phyloP scores from a whole-genome alignment of 2,797 vertebrate genomes.

The Molothrus aeneus region DNA sequence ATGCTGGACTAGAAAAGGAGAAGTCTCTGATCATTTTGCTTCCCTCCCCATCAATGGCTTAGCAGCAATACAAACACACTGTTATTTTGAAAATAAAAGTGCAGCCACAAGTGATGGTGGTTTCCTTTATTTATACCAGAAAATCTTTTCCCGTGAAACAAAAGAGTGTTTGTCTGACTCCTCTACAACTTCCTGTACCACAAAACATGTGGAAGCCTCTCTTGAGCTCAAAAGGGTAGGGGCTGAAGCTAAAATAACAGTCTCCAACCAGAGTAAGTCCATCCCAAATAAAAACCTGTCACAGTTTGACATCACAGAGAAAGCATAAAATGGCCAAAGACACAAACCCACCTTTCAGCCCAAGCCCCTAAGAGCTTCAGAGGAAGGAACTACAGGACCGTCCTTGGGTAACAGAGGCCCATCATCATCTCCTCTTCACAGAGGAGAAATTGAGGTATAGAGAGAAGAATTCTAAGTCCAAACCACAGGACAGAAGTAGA shows the following conservation, averaged over 20 bases:
- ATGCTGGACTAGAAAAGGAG: background rate
- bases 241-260: conserved; percentile 35
- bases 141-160: conserved; percentile 67
- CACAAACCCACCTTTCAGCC: background rate
- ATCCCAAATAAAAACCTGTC: conserved; percentile 2
- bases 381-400: background rate
- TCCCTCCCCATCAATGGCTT: background rate
- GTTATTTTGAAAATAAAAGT: conserved; percentile 61
- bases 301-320: background rate
- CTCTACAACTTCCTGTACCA: conserved; percentile 55
- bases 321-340: background rate
- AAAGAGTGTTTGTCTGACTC: conserved; percentile 73
- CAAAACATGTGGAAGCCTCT: conserved; percentile 38
- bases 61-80: conserved; percentile 25
- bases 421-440: background rate
- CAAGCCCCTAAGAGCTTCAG: background rate
- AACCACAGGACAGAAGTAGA: background rate
- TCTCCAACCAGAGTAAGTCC: background rate
- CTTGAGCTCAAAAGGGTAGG: conserved; percentile 46
- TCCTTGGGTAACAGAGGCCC: background rate
- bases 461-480: background rate
- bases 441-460: background rate
- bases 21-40: background rate
- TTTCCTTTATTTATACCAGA: conserved; percentile 73
- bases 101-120: conserved; percentile 29